Evolutionary conservation across 1,140 invertebrate genomes (phyloP).

Genomic region (Pogonomyrmex barbatus): DNA sequence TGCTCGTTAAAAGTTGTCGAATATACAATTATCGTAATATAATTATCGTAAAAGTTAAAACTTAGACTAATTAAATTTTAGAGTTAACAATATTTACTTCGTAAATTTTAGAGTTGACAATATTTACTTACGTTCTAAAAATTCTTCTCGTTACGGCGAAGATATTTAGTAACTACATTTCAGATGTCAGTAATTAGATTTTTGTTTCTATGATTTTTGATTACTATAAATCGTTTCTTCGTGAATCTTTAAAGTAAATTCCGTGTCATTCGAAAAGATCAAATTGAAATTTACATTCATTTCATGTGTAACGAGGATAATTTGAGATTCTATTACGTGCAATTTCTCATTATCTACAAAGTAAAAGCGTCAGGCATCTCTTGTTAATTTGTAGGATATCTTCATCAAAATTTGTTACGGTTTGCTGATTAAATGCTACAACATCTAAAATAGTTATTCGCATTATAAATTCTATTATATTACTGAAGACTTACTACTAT

Average conservation of each 20-base stretch:
- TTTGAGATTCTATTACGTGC: conserved; percentile 24
- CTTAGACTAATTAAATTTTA: background rate
- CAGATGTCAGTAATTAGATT: background rate
- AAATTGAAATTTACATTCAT: background rate
- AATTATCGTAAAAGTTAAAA: conserved; percentile 1
- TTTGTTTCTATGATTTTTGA: background rate
- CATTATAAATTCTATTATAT: conserved; percentile 23
- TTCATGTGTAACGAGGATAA: background rate
- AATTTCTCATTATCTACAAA: conserved; percentile 19
- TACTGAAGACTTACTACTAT: background rate
- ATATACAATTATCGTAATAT: background rate
- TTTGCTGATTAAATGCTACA: conserved; percentile 38
- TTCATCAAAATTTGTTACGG: background rate
- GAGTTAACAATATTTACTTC: too few species aligned
- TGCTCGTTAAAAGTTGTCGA: background rate
- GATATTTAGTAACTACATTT: too few species aligned
- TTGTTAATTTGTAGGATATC: conserved; percentile 8
- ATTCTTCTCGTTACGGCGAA: background rate
- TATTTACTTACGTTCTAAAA: background rate
- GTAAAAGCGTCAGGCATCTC: background rate
- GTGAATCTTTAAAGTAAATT: background rate
- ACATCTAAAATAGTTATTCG: background rate
- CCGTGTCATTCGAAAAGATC: conserved; percentile 13
- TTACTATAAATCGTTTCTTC: background rate
- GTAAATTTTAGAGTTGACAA: background rate